A percentile compares a stretch with the other conserved stretches of the same genome.
These are phyloP conservation scores for Syrmaticus mikado DNA, from an alignment of 2,113 vertebrate genomes.

Conservation along the genomic window DNA sequence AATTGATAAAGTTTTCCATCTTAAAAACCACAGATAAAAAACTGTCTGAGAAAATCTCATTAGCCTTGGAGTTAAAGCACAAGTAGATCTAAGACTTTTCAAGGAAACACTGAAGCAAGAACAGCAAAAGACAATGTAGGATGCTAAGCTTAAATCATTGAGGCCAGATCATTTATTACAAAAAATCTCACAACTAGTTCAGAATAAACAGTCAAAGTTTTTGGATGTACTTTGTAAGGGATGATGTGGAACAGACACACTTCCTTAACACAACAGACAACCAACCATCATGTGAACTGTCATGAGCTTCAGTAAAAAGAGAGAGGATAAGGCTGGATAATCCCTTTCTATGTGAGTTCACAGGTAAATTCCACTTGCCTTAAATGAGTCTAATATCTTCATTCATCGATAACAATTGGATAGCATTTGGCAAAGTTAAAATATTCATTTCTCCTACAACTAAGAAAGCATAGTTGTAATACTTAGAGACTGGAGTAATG, in stretches of 20 bases:
- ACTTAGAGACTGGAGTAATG: neutral
- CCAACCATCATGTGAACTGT: neutral
- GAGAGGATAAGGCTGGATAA: neutral
- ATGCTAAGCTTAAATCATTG: neutral
- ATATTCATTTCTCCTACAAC: neutral
- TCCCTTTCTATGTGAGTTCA: neutral
- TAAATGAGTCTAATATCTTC: neutral
- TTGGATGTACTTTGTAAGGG: neutral
- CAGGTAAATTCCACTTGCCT: neutral
- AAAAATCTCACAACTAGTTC: neutral
- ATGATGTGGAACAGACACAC: neutral
- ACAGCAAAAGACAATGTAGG: neutral
- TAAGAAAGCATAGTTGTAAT: neutral
- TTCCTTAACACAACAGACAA: neutral
- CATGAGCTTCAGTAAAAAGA: neutral
- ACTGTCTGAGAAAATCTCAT: neutral
- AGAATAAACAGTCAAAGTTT: neutral
- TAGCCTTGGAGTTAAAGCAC: neutral
- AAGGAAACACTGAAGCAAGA: neutral
- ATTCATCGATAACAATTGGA: neutral
- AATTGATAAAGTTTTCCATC: neutral
- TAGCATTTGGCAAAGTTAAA: neutral
- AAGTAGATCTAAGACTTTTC: neutral
- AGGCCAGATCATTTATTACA: neutral
- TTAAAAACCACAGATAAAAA: neutral